Conservation (phyloP, 2,888 invertebrate genomes). For the Bursaphelenchus okinawaensis region DNA sequence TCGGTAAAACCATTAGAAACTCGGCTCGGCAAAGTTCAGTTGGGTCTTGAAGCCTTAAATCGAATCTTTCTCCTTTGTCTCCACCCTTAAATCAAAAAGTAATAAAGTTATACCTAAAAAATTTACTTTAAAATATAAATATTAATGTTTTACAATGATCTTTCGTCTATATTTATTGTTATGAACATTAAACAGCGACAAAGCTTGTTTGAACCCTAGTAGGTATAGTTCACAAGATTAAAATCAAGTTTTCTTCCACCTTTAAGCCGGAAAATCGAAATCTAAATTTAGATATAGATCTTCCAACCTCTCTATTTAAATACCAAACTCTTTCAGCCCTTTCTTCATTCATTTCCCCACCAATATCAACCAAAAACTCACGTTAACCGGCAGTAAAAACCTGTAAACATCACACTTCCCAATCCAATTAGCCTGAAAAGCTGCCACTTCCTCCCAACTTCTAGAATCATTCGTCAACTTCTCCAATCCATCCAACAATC, state of each 20-base stretch:
- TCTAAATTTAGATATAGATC: neutral
- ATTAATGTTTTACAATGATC: neutral
- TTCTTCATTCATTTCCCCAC: conserved; percentile 3
- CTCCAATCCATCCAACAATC: conserved; percentile 42
- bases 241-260: too few relatives aligned
- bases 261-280: neutral
- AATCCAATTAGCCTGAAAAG: conserved; percentile 59
- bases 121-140: conserved; percentile 10
- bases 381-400: conserved; percentile 43
- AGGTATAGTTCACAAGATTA: too few relatives aligned
- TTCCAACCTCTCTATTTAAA: too few relatives aligned
- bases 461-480: conserved; percentile 21
- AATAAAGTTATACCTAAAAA: too few relatives aligned
- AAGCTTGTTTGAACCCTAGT: too few relatives aligned
- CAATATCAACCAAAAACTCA: conserved; percentile 14
- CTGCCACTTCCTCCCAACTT: conserved; percentile 53
- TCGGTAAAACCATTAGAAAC: conserved; percentile 39
- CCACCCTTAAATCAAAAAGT: conserved; percentile 11
- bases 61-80: conserved; percentile 32
- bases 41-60: conserved; percentile 39
- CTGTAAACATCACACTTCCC: conserved; percentile 57
- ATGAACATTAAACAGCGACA: too few relatives aligned
- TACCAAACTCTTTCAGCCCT: too few relatives aligned
- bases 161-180: too few relatives aligned
- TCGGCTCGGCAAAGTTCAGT: conserved; percentile 33